Evolutionary conservation across 1,140 invertebrate genomes (phyloP).

Genomic region (Caenorhabditis latens): DNA sequence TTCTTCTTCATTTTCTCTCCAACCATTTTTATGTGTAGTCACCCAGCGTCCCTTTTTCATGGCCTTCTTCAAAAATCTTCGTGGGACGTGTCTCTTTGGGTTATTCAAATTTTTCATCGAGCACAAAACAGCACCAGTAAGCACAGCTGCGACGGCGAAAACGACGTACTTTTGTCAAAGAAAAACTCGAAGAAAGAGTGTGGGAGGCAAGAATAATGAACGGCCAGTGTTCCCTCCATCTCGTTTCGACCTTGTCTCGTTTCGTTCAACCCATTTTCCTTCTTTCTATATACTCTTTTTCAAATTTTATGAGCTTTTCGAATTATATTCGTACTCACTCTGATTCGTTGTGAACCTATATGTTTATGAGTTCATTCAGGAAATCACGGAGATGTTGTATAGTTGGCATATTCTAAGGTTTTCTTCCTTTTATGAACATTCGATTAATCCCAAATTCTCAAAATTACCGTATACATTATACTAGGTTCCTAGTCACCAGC

Average conservation of each 20-base stretch:
- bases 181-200: slow-evolving; percentile 41
- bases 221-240: slow-evolving; percentile 12
- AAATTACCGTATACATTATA: too few relatives aligned
- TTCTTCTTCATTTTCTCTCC: background rate
- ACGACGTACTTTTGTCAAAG: slow-evolving; percentile 56
- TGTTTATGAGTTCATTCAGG: too few relatives aligned
- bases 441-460: too few relatives aligned
- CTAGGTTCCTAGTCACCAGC: background rate
- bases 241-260: slow-evolving; percentile 20
- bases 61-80: slow-evolving; percentile 5
- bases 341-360: too few relatives aligned
- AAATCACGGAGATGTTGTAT: too few relatives aligned
- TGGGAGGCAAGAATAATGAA: slow-evolving; percentile 46
- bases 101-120: slow-evolving; percentile 55
- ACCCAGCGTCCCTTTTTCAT: background rate
- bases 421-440: too few relatives aligned
- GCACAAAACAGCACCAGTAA: slow-evolving; percentile 1
- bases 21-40: background rate
- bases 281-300: background rate
- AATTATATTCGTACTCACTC: background rate
- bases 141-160: slow-evolving; percentile 36
- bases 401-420: too few relatives aligned
- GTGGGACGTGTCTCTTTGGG: slow-evolving; percentile 11
- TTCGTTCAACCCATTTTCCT: slow-evolving; percentile 10
- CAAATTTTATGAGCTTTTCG: slow-evolving; percentile 18